Percentiles rank a stretch among this genome's conserved stretches.
These are phyloP conservation scores for Argyrosomus japonicus DNA, from an alignment of 2,113 vertebrate species.

Conservation along the genomic window DNA sequence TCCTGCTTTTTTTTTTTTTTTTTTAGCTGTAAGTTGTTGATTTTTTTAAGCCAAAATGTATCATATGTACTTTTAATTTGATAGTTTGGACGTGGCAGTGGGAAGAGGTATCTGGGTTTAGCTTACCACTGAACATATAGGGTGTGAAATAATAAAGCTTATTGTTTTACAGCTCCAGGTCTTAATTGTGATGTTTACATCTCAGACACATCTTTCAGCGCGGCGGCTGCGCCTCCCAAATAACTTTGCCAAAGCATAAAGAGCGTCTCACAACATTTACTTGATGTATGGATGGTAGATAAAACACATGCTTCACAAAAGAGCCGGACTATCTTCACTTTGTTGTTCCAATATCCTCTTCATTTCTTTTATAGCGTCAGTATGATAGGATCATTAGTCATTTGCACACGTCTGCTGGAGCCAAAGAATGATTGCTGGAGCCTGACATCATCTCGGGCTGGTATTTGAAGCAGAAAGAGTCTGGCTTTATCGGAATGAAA, in stretches of 20 bases:
- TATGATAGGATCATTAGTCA: slow-evolving; percentile 74
- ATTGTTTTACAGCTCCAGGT: slow-evolving; percentile 4
- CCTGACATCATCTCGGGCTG: slow-evolving; percentile 65
- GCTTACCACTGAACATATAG: neutral
- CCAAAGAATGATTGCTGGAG: slow-evolving; percentile 66
- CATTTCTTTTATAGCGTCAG: slow-evolving; percentile 56
- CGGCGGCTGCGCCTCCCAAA: neutral
- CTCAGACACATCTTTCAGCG: slow-evolving; percentile 30
- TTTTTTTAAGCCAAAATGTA: neutral
- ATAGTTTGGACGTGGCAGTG: neutral
- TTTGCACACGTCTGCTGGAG: slow-evolving; percentile 56
- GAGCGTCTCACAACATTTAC: slow-evolving; percentile 66
- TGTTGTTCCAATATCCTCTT: slow-evolving; percentile 73
- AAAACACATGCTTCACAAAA: slow-evolving; percentile 62
- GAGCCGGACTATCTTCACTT: slow-evolving; percentile 60
- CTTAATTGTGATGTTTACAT: slow-evolving; percentile 51
- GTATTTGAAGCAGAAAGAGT: slow-evolving; percentile 57
- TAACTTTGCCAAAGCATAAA: slow-evolving; percentile 29
- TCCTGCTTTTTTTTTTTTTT: neutral
- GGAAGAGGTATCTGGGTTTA: neutral
- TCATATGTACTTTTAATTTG: neutral
- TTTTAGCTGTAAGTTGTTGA: neutral
- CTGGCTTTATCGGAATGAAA: slow-evolving; percentile 55
- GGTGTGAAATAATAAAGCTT: neutral
- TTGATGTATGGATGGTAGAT: slow-evolving; percentile 65